Base-by-base conservation (phyloP, 1,140 invertebrate genomes). In the Epicauta chinensis region DNA sequence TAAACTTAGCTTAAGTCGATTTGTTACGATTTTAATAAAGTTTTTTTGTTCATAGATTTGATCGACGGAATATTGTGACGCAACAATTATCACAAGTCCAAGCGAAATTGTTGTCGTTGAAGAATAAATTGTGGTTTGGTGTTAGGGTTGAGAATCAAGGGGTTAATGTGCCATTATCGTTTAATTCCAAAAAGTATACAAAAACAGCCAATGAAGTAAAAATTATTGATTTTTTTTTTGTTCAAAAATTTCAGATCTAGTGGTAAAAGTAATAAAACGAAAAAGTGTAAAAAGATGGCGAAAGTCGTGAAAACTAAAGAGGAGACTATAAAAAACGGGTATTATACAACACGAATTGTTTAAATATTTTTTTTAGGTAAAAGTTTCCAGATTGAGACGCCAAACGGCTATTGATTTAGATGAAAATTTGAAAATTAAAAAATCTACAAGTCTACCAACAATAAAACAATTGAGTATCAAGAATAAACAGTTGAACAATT, bases 131-230 rank as follows among this genome's bases (percentile, higher is more conserved):
- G 4, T 71, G 69, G 69, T 65, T 66, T 51, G 69, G 69, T 5
- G 58, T 16, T 61, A 64, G 36, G 66, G 71, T 1, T 79, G 81
- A 31, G 51, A 83, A 10, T 81, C 79, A 13, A 81, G 80, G 80
- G 79, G 78, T 11, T 16, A 14, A 23, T 47, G 34, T 38, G 16
- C 16, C 30, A 40, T 13, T 16, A 51, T 16, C 14, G 10, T 30
- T 17, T 5, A 34, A 30, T 42, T n/a, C 16, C 4, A 17, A 39
- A 15, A 36, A 36, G 34, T 48, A 29, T 17, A 3, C n/a, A 11
- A 17, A 31, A 34, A 3, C 10, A 13, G 7, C 11, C 7, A 12
- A 16, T n/a, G 9, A 13, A 17, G 35, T 9, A 4, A n/a, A 36
- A 11, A 36, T 32, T 34, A 14, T 2, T 15, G 12, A 6, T 37